A percentile compares a stretch with the other conserved stretches of the same genome.
phyloP scores from a whole-genome alignment of 2,113 vertebrate species.

The Rhipidura dahli region DNA sequence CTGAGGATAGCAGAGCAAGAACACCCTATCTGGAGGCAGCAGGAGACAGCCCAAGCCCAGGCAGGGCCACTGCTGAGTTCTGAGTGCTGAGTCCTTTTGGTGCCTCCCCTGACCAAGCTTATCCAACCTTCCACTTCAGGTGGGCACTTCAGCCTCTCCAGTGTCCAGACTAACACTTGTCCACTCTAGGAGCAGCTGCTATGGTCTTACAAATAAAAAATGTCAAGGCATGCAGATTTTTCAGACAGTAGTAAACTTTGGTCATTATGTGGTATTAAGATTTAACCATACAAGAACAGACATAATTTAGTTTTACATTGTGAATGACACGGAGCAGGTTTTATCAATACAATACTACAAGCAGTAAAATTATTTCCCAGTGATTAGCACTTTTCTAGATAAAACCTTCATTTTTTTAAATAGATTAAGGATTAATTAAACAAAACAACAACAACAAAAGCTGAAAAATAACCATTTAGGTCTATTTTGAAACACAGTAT shows the following conservation, averaged over 20 bases:
- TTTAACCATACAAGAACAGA: neutral
- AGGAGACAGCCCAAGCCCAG: neutral
- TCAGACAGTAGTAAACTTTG: neutral
- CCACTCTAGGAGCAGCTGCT: neutral
- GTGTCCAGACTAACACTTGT: neutral
- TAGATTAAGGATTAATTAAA: neutral
- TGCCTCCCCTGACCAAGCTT: neutral
- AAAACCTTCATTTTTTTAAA: neutral
- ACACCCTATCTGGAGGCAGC: neutral
- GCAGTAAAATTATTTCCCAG: neutral
- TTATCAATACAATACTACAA: neutral
- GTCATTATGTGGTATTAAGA: neutral
- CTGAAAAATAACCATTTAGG: neutral
- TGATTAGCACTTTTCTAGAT: neutral
- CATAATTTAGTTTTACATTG: neutral
- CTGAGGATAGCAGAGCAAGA: neutral
- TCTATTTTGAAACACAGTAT: neutral
- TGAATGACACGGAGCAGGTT: neutral
- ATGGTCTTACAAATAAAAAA: neutral
- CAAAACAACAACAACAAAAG: neutral
- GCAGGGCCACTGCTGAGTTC: neutral
- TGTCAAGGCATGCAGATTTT: neutral
- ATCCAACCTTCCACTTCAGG: fast-evolving
- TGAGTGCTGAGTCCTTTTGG: neutral
- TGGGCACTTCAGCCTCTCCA: neutral